Percentiles rank a stretch among this genome's conserved stretches.
phyloP scores from a whole-genome alignment of 2,797 vertebrate species.

The Gadopsis bispinosus region DNA sequence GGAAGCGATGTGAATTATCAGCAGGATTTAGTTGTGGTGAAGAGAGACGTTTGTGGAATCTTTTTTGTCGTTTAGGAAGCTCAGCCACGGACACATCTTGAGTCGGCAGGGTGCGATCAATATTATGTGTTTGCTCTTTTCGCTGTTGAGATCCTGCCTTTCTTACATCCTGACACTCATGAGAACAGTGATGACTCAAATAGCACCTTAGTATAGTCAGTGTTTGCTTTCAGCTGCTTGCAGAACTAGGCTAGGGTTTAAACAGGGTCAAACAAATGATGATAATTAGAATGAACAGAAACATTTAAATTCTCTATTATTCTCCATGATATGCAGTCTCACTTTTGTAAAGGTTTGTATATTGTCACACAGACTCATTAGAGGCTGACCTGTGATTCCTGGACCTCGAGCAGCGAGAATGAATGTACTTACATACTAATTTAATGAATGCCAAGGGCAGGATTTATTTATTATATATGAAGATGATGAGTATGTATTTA shows the following conservation, averaged over 20 bases:
- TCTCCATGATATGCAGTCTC: not conserved
- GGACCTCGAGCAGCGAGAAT: slow-evolving; percentile 78
- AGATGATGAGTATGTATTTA: not conserved
- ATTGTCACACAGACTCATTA: slow-evolving; percentile 88
- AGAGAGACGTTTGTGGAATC: slow-evolving; percentile 15
- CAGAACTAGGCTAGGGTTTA: not conserved
- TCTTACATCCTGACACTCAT: slow-evolving; percentile 10
- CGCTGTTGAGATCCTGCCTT: slow-evolving; percentile 24
- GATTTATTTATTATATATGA: slow-evolving; percentile 3
- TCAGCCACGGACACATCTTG: slow-evolving; percentile 35
- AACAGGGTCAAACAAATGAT: not conserved
- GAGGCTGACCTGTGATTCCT: slow-evolving; percentile 89
- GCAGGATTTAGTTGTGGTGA: slow-evolving; percentile 20
- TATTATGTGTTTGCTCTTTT: slow-evolving; percentile 54
- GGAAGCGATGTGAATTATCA: slow-evolving; percentile 14
- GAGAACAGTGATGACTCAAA: slow-evolving; percentile 1
- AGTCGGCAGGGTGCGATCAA: slow-evolving; percentile 35
- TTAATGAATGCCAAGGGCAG: slow-evolving; percentile 24
- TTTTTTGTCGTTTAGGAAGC: slow-evolving; percentile 52
- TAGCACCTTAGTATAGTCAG: slow-evolving; percentile 1
- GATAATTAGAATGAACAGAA: not conserved
- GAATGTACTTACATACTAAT: slow-evolving; percentile 20
- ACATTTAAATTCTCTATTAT: not conserved
- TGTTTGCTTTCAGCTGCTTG: slow-evolving; percentile 23
- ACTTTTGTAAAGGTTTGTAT: not conserved